Evolutionary conservation across 2,888 invertebrate species (phyloP), one percentile per base, ranked within the genome.

Genomic region (Drosophila stalkeri): DNA sequence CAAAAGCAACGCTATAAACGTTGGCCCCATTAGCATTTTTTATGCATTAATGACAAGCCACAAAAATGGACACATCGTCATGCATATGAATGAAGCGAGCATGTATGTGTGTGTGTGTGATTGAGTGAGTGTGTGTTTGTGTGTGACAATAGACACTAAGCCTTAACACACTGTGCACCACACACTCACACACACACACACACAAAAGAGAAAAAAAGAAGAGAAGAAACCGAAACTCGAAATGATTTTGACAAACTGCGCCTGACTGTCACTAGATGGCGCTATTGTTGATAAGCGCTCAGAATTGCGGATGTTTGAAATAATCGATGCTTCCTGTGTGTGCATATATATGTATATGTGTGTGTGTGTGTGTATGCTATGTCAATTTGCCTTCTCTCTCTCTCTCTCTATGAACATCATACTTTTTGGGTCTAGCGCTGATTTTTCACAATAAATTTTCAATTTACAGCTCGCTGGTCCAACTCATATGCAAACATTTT

Each of bases 21-120:
- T 83, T 68, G 75, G 63, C 80, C 74, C 85, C 85, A 88, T 85
- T 85, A 88, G 83, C 86, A 85, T 85, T 85, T 85, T 85, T 85
- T 85, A 86, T 85, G 88, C 88, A 85, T 85, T 86, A 85, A 85
- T 85, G 85, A 88, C 88, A 88, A 88, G 88, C 83, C 88, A 83
- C 85, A 86, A 88, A 88, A 85, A 85, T 85, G 85, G 88, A 88
- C 84, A 87, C 88, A 87, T 85, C 88, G 84, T 85, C 84, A 85
- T 85, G 84, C 84, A 85, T 85, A 85, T 85, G 88, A 85, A 85
- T 85, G 88, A 85, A 80, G 62, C 44, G 52, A 27, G 49, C 51
- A 66, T 61, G 70, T 67, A 57, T 60, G 61, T 60, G 52, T 54
- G 31, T 51, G 33, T 64, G 39, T 31, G 51, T 35, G 52, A 7